These are phyloP conservation scores for Habropoda laboriosa DNA, from an alignment of 1,140 invertebrate genomes.

Conservation along the genomic window DNA sequence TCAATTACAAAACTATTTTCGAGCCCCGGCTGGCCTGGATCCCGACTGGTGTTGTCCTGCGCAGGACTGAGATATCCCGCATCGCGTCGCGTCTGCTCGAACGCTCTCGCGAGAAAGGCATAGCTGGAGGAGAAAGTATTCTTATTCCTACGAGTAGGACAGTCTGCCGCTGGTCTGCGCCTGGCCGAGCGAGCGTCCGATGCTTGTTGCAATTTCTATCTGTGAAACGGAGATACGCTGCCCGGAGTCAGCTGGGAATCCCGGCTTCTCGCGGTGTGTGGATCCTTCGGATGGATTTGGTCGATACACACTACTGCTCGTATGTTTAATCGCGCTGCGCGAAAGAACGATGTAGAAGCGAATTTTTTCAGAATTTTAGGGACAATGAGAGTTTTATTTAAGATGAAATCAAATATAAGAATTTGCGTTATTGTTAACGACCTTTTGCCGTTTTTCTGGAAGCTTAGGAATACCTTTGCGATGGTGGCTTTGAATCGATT, in stretches of 20 bases:
- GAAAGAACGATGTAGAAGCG: too few species aligned
- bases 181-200: neutral
- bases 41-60: conserved; percentile 42
- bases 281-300: too few species aligned
- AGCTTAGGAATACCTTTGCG: too few species aligned
- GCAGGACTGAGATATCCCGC: conserved; percentile 18
- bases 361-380: too few species aligned
- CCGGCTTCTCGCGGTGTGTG: neutral
- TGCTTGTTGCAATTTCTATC: conserved; percentile 2
- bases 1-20: conserved; percentile 60
- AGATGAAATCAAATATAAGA: too few species aligned
- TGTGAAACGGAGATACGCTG: neutral
- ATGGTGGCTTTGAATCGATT: too few species aligned
- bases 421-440: too few species aligned
- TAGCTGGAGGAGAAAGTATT: conserved; percentile 56
- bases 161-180: conserved; percentile 20
- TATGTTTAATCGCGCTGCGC: too few species aligned
- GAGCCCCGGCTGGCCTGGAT: conserved; percentile 53
- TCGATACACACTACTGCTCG: too few species aligned
- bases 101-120: conserved; percentile 60
- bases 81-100: conserved; percentile 8
- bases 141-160: conserved; percentile 44
- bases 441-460: too few species aligned
- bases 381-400: too few species aligned
- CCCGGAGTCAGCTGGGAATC: neutral